These are phyloP conservation scores for Callyntrura sp. DNA, from an alignment of 2,888 invertebrate genomes.

Conservation along the genomic window DNA sequence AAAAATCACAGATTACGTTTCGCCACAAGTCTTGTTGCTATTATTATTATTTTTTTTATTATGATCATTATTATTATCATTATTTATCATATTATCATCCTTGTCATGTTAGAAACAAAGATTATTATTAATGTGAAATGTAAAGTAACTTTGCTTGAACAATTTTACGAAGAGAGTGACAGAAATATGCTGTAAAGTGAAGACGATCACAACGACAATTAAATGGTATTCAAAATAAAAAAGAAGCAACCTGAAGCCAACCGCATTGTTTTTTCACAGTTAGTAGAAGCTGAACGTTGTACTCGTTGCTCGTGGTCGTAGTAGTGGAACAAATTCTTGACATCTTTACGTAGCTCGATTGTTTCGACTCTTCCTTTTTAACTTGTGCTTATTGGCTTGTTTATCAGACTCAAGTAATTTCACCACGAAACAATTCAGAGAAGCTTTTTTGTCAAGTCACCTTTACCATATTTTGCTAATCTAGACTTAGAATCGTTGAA, in stretches of 20 bases:
- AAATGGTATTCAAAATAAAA: background rate
- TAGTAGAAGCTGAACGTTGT: no score
- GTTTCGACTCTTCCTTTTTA: slow-evolving; percentile 30
- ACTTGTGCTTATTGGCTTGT: background rate
- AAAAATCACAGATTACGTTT: slow-evolving; percentile 22
- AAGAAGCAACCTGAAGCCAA: background rate
- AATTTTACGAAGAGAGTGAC: slow-evolving; percentile 25
- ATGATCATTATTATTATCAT: slow-evolving; percentile 16
- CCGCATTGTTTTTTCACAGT: background rate
- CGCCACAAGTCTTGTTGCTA: background rate
- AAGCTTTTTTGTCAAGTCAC: slow-evolving; percentile 54
- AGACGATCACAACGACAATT: slow-evolving; percentile 40
- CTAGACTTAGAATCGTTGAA: slow-evolving; percentile 28
- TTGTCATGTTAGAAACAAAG: slow-evolving; percentile 41
- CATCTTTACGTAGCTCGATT: background rate
- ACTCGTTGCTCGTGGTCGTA: no score
- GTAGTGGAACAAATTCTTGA: slow-evolving; percentile 37
- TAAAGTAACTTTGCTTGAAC: slow-evolving; percentile 54
- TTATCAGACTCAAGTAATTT: slow-evolving; percentile 48
- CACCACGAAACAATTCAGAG: slow-evolving; percentile 65
- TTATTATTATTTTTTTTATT: slow-evolving; percentile 48
- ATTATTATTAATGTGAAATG: slow-evolving; percentile 24
- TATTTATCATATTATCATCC: slow-evolving; percentile 20
- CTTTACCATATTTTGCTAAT: slow-evolving; percentile 41
- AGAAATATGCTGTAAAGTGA: slow-evolving; percentile 32